A percentile compares a stretch with the other conserved stretches of the same genome.
Evolutionary conservation across 37 sponge, comb jelly and placozoan genomes (phyloP).

Genomic region (Lycopodina hypogea): DNA sequence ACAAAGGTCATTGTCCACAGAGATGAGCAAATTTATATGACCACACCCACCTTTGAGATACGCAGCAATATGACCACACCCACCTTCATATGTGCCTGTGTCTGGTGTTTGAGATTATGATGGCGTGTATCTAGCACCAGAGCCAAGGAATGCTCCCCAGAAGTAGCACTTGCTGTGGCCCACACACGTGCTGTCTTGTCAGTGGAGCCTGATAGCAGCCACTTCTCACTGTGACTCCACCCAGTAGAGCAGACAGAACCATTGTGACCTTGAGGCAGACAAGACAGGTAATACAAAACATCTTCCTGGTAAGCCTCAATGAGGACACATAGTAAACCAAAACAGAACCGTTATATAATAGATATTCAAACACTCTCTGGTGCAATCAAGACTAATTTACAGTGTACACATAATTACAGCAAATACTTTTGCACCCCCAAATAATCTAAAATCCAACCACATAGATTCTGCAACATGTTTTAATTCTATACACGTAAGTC

Average conservation of each 20-base stretch:
- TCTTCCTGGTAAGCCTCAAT: not conserved
- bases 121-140: no score
- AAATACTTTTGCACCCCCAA: no score
- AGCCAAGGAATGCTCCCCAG: no score
- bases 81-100: no score
- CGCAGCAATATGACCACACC: no score
- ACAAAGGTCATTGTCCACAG: no score
- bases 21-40: no score
- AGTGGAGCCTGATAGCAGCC: slow-evolving; percentile 62
- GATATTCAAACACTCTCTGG: not conserved
- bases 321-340: not conserved
- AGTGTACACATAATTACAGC: not conserved
- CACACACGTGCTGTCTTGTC: slow-evolving; percentile 78
- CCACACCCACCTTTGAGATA: no score
- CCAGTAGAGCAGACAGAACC: slow-evolving; percentile 28
- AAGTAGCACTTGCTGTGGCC: not conserved
- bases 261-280: slow-evolving; percentile 59
- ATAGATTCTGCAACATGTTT: no score
- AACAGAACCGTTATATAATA: not conserved
- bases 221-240: slow-evolving; percentile 65
- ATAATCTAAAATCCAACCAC: no score
- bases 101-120: no score
- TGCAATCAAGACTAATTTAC: not conserved
- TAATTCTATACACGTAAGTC: no score
- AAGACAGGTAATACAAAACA: slow-evolving; percentile 5